Evolutionary conservation across 2,888 invertebrate species (phyloP), one percentile per base, ranked within the genome.

Genomic region (Petrolisthes cinctipes): DNA sequence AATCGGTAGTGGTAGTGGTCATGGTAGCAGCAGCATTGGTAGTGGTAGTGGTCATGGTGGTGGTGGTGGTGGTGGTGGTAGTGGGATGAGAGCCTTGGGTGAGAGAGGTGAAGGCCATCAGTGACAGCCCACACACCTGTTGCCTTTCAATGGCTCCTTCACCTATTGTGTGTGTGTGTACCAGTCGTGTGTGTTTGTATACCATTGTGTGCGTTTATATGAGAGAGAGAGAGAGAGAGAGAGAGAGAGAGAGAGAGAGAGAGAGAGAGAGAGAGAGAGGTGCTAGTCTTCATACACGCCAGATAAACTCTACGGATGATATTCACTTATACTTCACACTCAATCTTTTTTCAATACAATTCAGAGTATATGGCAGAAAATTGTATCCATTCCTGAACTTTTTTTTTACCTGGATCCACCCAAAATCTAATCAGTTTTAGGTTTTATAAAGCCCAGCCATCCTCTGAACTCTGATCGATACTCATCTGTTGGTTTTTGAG

Each of bases 191-290:
- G 53, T 76, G 53, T 78, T n/a, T 78, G 54, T 79, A 51, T 79
- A 51, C 53, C 11, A 53, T 17, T 79, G 54, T 79, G 54, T 54
- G 54, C 53, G 54, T 54, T 6, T 79, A 14, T 3, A 51, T 79
- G 37, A 7, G 51, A 51, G 76, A 76, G 76, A 51, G 37, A 76
- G 76, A 76, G 51, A 76, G 51, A 51, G 37, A 76, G 37, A 76
- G 76, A 76, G 76, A 14, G 51, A 53, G 51, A 9, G 76, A 14
- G 6, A 53, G 51, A 53, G n/a, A 9, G 1, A 51, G 3, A 20
- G 14, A 17, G 53, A 9, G 17, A 76, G 14, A 71, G 9, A 17
- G 71, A 17, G n/a, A n/a, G n/a, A 71, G n/a, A 71, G 14, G 66
- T 14, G 9, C 66, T 7, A 61, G 66, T 11, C 66, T 61, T 14